These are phyloP conservation scores for Sebastes diaconus DNA, from an alignment of 2,797 vertebrate genomes.

Conservation along the genomic window DNA sequence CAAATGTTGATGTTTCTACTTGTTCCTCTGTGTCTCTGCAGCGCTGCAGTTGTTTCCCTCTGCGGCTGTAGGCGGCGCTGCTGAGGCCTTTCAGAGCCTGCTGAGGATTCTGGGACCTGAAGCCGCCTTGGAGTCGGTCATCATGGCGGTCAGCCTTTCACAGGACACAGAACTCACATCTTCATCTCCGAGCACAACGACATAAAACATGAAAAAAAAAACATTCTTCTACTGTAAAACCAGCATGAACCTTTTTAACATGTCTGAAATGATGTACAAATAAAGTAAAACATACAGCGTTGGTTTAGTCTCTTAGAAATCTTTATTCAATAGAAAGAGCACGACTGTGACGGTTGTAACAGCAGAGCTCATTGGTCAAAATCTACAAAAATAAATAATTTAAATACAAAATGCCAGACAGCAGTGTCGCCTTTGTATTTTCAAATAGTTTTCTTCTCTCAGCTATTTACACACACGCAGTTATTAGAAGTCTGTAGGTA, in stretches of 20 bases:
- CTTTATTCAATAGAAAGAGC: conserved; percentile 90
- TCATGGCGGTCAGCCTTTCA: conserved; percentile 65
- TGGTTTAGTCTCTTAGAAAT: conserved; percentile 69
- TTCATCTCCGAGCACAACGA: not conserved
- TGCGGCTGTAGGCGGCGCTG: conserved; percentile 22
- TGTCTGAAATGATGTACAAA: not conserved
- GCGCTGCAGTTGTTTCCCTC: conserved; percentile 59
- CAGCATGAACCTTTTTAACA: not conserved
- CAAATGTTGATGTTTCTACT: no score
- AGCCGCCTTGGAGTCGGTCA: conserved; percentile 84
- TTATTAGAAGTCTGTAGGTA: conserved; percentile 68
- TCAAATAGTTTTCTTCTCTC: conserved; percentile 70
- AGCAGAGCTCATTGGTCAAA: conserved; percentile 68
- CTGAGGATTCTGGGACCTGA: conserved; percentile 85
- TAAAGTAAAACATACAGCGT: not conserved
- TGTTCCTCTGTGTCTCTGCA: conserved; percentile 7
- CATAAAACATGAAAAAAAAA: not conserved
- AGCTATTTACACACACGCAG: conserved; percentile 67
- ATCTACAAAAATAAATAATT: conserved; percentile 95
- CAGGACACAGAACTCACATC: not conserved
- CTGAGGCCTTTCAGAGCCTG: conserved; percentile 81
- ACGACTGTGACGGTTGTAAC: conserved; percentile 73
- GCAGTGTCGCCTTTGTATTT: conserved; percentile 81
- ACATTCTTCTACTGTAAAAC: not conserved
- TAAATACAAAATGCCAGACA: conserved; percentile 90